Base-by-base conservation (phyloP, 2,113 vertebrate genomes). In the Astur gentilis region DNA sequence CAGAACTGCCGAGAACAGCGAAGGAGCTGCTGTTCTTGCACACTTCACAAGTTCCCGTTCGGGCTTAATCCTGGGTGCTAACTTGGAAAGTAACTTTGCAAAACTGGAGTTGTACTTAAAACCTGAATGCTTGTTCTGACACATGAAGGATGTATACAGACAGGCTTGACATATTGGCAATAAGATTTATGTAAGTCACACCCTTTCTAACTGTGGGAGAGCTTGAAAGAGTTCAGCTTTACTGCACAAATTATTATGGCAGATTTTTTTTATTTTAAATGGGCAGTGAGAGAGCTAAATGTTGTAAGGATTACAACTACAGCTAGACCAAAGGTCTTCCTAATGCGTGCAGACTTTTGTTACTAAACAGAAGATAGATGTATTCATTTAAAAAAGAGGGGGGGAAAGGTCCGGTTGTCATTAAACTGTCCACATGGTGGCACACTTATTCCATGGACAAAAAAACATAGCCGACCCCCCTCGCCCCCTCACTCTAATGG, bases 371-470 rank as follows among this genome's bases (percentile, higher is more conserved):
- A 60, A 44, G 8, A 31, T 52, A 54, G 52, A 64, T 58, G 17
- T 17, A 36, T 38, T 25, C 5, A 21, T 54, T n/a, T 80, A 19
- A 90, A 90, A 82, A 77, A 76, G 13, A n/a, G 38, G n/a, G 9
- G 54, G 20, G 4, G 31, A 55, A 77, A 5, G 1, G 7, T 57
- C 6, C 1, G 22, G 13, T 95, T 47, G 38, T 85, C 57, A 62
- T 86, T 65, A 55, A 70, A 7, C 6, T 96, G 93, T 86, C 98
- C 98, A 97, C 97, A 79, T 61, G 98, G 93, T 98, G 98, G 98
- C 96, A 93, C 47, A 83, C 87, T 89, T 90, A 90, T 18, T 73
- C 95, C 92, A 77, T 40, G 81, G 75, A 42, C 76, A 71, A 44
- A 94, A 85, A 76, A 11, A 1, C 7, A 4, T 18, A 18, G 18